Conservation (phyloP, 2,113 vertebrate species). For the Sorex fumeus region DNA sequence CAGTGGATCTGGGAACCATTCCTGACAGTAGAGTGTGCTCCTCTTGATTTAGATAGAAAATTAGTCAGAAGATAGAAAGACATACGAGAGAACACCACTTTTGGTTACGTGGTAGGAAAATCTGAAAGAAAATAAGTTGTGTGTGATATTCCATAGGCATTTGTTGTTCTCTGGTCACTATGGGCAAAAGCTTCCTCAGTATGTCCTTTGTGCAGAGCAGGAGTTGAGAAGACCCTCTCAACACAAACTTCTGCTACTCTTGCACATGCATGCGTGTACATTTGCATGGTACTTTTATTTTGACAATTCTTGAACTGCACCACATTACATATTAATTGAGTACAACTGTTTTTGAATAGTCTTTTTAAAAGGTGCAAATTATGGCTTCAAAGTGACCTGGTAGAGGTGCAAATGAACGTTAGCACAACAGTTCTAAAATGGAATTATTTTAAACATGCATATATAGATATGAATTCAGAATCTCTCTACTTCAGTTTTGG, state of each 20-base stretch:
- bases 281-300: conserved; percentile 84
- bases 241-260: conserved; percentile 64
- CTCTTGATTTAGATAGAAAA: conserved; percentile 73
- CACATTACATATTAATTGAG: conserved; percentile 79
- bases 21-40: conserved; percentile 64
- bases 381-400: conserved; percentile 78
- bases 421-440: conserved; percentile 78
- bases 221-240: conserved; percentile 80
- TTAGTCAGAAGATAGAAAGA: conserved; percentile 54
- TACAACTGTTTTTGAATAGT: conserved; percentile 80
- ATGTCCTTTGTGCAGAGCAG: conserved; percentile 74
- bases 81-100: conserved; percentile 69
- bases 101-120: conserved; percentile 78
- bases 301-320: conserved; percentile 86
- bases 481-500: conserved; percentile 62
- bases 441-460: conserved; percentile 71
- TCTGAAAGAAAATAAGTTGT: conserved; percentile 77
- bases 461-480: conserved; percentile 59
- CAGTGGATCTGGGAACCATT: conserved; percentile 77
- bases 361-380: conserved; percentile 86
- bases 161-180: not conserved
- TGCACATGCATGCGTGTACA: conserved; percentile 57
- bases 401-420: conserved; percentile 86
- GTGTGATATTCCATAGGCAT: conserved; percentile 67
- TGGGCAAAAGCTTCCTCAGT: conserved; percentile 42